These are phyloP conservation scores for Tanypteryx hageni DNA, from an alignment of 2,888 invertebrate species.

Conservation along the genomic window DNA sequence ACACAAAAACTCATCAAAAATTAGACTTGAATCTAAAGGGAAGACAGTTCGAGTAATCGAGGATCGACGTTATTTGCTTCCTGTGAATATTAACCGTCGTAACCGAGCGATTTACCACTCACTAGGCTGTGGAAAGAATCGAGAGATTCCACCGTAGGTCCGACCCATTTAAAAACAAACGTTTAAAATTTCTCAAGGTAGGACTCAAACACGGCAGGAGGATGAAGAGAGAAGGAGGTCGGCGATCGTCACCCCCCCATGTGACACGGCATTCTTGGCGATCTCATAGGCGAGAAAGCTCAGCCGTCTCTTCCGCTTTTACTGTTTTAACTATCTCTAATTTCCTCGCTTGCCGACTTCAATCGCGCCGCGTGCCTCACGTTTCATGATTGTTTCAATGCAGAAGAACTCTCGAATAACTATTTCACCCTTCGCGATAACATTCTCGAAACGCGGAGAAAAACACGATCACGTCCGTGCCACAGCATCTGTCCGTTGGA, in stretches of 20 bases:
- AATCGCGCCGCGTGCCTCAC: not conserved
- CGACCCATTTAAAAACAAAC: too few relatives aligned
- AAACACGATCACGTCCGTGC: not conserved
- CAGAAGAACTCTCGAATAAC: not conserved
- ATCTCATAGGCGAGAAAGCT: not conserved
- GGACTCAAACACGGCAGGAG: not conserved
- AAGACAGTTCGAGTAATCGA: too few relatives aligned
- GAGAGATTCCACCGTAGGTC: too few relatives aligned
- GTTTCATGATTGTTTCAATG: not conserved
- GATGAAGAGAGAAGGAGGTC: not conserved
- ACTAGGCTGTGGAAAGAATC: too few relatives aligned
- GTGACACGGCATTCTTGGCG: not conserved
- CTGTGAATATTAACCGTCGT: too few relatives aligned
- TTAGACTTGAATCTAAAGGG: too few relatives aligned
- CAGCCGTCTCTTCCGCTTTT: constrained; percentile 27
- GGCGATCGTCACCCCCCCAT: not conserved
- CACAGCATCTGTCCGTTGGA: not conserved
- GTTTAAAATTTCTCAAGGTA: too few relatives aligned
- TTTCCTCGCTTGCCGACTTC: not conserved
- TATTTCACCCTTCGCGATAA: not conserved
- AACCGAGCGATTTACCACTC: too few relatives aligned
- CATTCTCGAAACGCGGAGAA: not conserved
- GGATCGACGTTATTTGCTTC: too few relatives aligned
- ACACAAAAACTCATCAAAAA: too few relatives aligned
- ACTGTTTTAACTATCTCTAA: not conserved